Evolutionary conservation across 2,888 invertebrate species (phyloP).

Genomic region (Parnassius apollo): DNA sequence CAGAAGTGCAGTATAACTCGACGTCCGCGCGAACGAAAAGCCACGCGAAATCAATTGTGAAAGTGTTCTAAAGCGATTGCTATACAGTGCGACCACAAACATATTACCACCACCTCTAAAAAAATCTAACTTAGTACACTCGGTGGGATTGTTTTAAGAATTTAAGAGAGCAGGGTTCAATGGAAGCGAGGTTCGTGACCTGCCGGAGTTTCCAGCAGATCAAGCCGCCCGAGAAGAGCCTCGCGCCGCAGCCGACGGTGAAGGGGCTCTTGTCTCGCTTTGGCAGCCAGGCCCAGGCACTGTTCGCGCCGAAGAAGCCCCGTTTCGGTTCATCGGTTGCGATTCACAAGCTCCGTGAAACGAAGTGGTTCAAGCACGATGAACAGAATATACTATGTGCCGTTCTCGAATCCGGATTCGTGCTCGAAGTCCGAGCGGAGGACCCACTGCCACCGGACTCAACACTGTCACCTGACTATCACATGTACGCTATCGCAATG

Average conservation of each 20-base stretch:
- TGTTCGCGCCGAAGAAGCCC: constrained; percentile 76
- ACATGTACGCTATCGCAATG: constrained; percentile 85
- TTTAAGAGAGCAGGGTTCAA: constrained; percentile 72
- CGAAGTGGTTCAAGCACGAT: constrained; percentile 87
- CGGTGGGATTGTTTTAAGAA: constrained; percentile 61
- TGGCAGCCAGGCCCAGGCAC: constrained; percentile 78
- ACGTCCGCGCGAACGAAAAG: constrained; percentile 46
- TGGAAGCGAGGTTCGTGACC: constrained; percentile 81
- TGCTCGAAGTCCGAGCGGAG: constrained; percentile 83
- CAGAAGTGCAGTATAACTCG: constrained; percentile 60
- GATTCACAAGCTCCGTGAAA: constrained; percentile 86
- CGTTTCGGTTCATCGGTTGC: constrained; percentile 84
- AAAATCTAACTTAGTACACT: constrained; percentile 51
- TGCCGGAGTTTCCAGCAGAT: constrained; percentile 80
- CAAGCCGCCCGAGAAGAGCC: constrained; percentile 79
- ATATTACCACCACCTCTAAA: constrained; percentile 42
- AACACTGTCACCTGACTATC: constrained; percentile 73
- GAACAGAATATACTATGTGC: constrained; percentile 87
- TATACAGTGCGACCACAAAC: constrained; percentile 66
- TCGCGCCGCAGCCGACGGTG: constrained; percentile 74
- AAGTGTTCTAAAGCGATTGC: constrained; percentile 73
- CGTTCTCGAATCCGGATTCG: constrained; percentile 86
- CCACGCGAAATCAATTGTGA: constrained; percentile 75
- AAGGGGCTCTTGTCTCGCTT: constrained; percentile 78
- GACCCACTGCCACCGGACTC: constrained; percentile 73